Conservation (phyloP, 2,113 vertebrate species). For the Aphyosemion australe region DNA sequence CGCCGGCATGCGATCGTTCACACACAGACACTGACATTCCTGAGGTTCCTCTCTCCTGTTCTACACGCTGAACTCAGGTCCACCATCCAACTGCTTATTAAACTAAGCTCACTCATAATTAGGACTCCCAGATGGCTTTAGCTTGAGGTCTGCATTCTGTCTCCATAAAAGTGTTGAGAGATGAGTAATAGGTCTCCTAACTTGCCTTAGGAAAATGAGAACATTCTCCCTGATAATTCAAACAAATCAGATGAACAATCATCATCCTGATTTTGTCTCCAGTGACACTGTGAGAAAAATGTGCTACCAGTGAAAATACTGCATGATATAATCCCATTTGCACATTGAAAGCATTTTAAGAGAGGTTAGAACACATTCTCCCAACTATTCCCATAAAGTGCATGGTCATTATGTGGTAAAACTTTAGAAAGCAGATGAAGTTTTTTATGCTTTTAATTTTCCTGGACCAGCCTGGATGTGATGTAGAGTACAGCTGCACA, state of each 20-base stretch:
- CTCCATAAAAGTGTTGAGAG: conserved; percentile 51
- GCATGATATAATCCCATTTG: too few species aligned
- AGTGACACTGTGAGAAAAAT: too few species aligned
- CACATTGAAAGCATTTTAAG: too few species aligned
- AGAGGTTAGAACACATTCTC: too few species aligned
- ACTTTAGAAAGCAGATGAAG: conserved; percentile 3
- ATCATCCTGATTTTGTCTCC: too few species aligned
- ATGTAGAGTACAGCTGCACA: conserved; percentile 28
- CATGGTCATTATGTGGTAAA: conserved; percentile 25
- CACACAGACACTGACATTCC: conserved; percentile 59
- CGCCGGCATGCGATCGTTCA: conserved; percentile 37
- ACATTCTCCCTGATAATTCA: background rate
- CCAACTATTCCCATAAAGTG: too few species aligned
- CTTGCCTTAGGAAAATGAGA: conserved; percentile 39
- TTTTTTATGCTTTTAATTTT: background rate
- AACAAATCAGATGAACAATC: too few species aligned
- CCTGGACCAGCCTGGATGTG: conserved; percentile 13
- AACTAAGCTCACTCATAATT: conserved; percentile 72
- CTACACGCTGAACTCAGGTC: conserved; percentile 43
- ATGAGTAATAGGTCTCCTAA: conserved; percentile 57
- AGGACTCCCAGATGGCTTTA: conserved; percentile 66
- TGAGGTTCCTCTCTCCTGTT: conserved; percentile 28
- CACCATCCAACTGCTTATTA: conserved; percentile 67
- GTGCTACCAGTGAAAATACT: too few species aligned
- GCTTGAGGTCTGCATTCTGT: conserved; percentile 51